A percentile compares a stretch with the other conserved stretches of the same genome.
Conservation (phyloP, 64 coral and sea anemone species). For the Porites australiensis region DNA sequence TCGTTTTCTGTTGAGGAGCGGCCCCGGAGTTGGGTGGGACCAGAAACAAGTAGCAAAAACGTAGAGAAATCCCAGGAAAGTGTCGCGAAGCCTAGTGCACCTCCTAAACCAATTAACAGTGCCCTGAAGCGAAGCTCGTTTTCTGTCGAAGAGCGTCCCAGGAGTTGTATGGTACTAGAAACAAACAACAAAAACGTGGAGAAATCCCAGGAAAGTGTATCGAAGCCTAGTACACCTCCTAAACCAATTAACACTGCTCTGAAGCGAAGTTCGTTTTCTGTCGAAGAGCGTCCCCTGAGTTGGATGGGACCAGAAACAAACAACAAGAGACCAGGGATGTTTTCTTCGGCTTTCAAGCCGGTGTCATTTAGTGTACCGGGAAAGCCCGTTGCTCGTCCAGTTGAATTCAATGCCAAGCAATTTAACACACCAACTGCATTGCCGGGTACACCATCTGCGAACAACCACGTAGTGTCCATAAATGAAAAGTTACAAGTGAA, state of each 20-base stretch:
- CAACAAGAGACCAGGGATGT: not conserved
- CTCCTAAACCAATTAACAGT: not conserved
- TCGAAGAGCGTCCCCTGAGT: not conserved
- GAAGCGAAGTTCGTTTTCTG: not conserved
- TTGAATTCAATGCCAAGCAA: slow-evolving; percentile 6
- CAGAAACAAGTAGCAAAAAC: not conserved
- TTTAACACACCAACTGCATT: not conserved
- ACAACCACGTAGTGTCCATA: too few relatives aligned
- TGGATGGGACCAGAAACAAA: slow-evolving; percentile 21
- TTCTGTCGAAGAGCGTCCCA: not conserved
- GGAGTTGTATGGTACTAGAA: slow-evolving; percentile 7
- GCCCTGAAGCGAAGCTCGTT: not conserved
- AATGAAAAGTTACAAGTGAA: not conserved
- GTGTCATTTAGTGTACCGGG: slow-evolving; percentile 22
- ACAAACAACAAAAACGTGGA: not conserved
- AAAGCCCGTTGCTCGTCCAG: not conserved
- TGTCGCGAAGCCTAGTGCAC: not conserved
- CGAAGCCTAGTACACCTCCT: not conserved
- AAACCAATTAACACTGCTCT: not conserved
- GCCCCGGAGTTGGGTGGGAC: slow-evolving; percentile 33
- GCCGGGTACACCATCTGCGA: not conserved
- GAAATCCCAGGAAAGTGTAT: not conserved
- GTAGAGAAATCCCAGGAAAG: not conserved
- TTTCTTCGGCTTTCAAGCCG: slow-evolving; percentile 15
- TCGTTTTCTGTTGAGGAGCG: not conserved